Evolutionary conservation across 2,888 invertebrate genomes (phyloP).

Genomic region (Horisme vitalbata): DNA sequence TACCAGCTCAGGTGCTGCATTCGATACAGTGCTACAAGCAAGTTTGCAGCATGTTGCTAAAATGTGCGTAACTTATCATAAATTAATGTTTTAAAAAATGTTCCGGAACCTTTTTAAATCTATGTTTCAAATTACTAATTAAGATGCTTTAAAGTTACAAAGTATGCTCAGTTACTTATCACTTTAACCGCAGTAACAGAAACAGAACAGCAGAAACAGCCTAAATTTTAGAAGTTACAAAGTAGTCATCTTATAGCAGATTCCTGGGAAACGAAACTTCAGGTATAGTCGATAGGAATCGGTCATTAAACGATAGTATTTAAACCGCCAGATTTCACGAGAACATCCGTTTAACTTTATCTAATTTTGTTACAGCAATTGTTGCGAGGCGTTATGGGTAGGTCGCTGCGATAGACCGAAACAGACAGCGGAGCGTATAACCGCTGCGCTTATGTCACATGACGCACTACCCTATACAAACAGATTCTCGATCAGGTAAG

Average conservation of each 20-base stretch:
- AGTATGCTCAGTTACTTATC: too few species aligned
- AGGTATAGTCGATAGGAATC: too few species aligned
- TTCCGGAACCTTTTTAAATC: too few species aligned
- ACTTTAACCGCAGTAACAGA: too few species aligned
- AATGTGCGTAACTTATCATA: slow-evolving; percentile 44
- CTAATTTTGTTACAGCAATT: slow-evolving; percentile 41
- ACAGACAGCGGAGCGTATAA: slow-evolving; percentile 48
- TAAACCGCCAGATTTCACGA: not conserved
- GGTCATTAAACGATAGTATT: too few species aligned
- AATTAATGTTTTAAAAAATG: too few species aligned
- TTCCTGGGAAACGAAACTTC: too few species aligned
- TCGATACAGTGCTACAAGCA: slow-evolving; percentile 58
- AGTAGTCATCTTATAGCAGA: too few species aligned
- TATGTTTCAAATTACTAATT: too few species aligned
- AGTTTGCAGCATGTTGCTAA: slow-evolving; percentile 59
- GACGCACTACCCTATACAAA: slow-evolving; percentile 25
- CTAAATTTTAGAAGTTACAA: too few species aligned
- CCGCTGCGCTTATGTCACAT: slow-evolving; percentile 49
- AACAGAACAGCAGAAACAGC: too few species aligned
- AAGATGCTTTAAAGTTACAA: too few species aligned
- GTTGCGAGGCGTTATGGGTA: slow-evolving; percentile 66
- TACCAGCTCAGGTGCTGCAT: slow-evolving; percentile 51
- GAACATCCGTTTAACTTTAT: not conserved
- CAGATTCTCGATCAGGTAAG: slow-evolving; percentile 50
- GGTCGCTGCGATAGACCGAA: slow-evolving; percentile 50